Evolutionary conservation across 2,888 invertebrate genomes (phyloP).

Genomic region (Argyra leucocephala): DNA sequence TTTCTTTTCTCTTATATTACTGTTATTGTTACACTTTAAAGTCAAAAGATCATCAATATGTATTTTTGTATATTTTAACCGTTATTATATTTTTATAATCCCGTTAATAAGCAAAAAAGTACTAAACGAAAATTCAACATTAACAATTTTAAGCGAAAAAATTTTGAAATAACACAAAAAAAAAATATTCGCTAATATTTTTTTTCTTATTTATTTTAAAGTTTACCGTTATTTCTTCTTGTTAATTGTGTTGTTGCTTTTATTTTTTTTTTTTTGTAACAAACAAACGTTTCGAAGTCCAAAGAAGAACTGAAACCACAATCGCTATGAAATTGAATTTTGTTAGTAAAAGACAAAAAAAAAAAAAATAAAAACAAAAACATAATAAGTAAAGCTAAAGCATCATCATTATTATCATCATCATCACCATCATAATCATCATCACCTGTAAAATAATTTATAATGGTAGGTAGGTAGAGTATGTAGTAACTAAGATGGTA

Average conservation of each 20-base stretch:
- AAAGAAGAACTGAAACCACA: conserved; percentile 6
- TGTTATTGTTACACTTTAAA: too few species aligned
- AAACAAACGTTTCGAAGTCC: conserved; percentile 5
- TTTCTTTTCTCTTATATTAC: too few species aligned
- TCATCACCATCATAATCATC: too few species aligned
- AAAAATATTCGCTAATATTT: not conserved
- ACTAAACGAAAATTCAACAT: not conserved
- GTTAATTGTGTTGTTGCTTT: not conserved
- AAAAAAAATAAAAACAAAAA: not conserved
- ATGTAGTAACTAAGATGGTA: too few species aligned
- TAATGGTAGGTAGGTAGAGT: too few species aligned
- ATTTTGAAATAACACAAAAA: not conserved
- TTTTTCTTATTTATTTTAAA: not conserved
- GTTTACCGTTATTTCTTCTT: not conserved
- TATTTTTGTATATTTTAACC: too few species aligned
- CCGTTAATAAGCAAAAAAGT: not conserved
- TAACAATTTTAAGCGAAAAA: not conserved
- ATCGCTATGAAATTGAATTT: conserved; percentile 5
- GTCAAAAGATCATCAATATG: too few species aligned
- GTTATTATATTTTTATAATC: not conserved
- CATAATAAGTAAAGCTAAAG: not conserved
- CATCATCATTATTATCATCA: not conserved
- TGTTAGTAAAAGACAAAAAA: not conserved
- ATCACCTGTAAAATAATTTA: too few species aligned
- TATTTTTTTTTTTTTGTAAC: not conserved